Base-by-base conservation (phyloP, 1,140 invertebrate species). In the Archegozetes longisetosus region DNA sequence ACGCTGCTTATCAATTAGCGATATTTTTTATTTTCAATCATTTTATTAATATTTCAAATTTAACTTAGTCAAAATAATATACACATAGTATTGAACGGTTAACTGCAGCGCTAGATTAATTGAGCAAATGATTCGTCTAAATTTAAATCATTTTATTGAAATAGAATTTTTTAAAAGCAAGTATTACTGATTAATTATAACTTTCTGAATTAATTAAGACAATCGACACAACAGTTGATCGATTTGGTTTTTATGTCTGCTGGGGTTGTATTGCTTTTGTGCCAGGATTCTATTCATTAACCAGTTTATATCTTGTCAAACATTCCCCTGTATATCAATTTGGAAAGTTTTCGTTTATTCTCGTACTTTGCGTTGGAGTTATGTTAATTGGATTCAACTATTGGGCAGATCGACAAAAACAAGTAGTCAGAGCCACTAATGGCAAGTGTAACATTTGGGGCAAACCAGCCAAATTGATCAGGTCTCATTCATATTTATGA, bases 201-300 rank as follows among this genome's bases (percentile, higher is more conserved):
- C 17, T 6, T 40, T 40, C 6, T 6, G 6, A 6, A 40, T 40
- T 9, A 9, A 40, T 9, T 17, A 69, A 55, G 23, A 54, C 52
- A 17, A 27, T 59, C 12, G 53, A 59, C 26, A 59, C 26, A 2
- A 25, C 22, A 17, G 3, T 59, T 22, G 50, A 59, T 1, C 53
- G 23, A 20, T 55, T 49, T 26, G 62, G 80, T 0, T 82, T 75
- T 67, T 80, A 80, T 66, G 73, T 81, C 48, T 79, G 78, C 62
- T 80, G 77, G 77, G 79, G 79, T 22, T 80, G 79, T 65, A 65
- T 80, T 3, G 75, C 75, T 1, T 79, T 70, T 65, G 70, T 81
- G 1, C 78, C 79, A 0, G 66, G 69, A 1, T 72, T 81, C 12
- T 81, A 80, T 65, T 74, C 79, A 0, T 75, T 74, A 27, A 67